Conservation (phyloP, 2,797 vertebrate species). For the Sternarchorhynchus goeldii region DNA sequence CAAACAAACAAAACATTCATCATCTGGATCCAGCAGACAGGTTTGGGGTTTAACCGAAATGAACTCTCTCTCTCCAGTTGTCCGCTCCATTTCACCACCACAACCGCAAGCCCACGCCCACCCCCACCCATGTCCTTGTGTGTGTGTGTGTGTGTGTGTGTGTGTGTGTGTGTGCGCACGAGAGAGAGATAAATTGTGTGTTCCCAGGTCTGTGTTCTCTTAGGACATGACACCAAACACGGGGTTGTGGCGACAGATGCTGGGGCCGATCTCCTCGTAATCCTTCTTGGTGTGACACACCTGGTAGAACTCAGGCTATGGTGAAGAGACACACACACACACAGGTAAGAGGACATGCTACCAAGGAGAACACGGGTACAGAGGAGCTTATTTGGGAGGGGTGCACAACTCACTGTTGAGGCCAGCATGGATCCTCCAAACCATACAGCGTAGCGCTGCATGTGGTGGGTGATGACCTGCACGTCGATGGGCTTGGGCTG, state of each 20-base stretch:
- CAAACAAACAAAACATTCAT: conserved; percentile 73
- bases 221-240: conserved; percentile 99
- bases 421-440: conserved; percentile 99
- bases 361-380: background rate
- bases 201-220: conserved; percentile 41
- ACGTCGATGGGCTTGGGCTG: conserved; percentile 98
- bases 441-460: conserved; percentile 99
- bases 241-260: conserved; percentile 99
- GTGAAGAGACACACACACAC: background rate
- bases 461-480: conserved; percentile 96
- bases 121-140: background rate
- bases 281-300: conserved; percentile 99
- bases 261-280: conserved; percentile 98
- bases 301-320: conserved; percentile 98
- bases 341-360: background rate
- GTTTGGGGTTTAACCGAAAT: conserved; percentile 71
- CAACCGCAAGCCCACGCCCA: conserved; percentile 21
- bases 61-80: conserved; percentile 61
- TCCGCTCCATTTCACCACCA: conserved; percentile 23
- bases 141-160: conserved; percentile 23
- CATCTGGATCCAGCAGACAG: conserved; percentile 80
- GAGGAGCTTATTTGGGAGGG: background rate
- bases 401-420: conserved; percentile 86
- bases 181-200: background rate
- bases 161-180: background rate